A percentile compares a stretch with the other conserved stretches of the same genome.
Conservation (phyloP, 2,797 vertebrate genomes). For the Chromis chromis region DNA sequence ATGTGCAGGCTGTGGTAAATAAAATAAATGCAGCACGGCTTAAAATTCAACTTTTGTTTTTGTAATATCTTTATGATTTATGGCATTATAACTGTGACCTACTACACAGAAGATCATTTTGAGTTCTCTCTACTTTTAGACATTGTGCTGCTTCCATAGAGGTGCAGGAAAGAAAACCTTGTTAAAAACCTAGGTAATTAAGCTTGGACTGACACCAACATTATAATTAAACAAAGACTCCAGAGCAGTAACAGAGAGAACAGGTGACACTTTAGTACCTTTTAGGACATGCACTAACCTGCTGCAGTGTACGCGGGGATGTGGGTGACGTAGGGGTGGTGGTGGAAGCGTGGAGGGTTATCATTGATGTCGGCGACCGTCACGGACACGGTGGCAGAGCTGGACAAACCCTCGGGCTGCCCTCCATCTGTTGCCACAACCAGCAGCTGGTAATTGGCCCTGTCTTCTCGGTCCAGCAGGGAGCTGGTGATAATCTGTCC, state of each 20-base stretch:
- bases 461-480: conserved; percentile 90
- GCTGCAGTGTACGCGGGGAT: conserved; percentile 90
- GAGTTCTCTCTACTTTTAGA: too few species aligned
- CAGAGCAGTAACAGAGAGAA: not conserved
- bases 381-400: conserved; percentile 92
- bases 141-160: too few species aligned
- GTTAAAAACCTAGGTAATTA: not conserved
- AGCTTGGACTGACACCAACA: not conserved
- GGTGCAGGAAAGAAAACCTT: too few species aligned
- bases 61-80: too few species aligned
- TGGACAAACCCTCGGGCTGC: conserved; percentile 88
- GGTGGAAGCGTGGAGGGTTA: conserved; percentile 96
- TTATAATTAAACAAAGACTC: not conserved
- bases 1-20: too few species aligned
- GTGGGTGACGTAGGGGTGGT: conserved; percentile 97
- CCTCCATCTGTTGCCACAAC: conserved; percentile 93
- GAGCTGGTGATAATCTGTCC: conserved; percentile 98
- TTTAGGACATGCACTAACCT: conserved; percentile 80
- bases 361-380: conserved; percentile 93
- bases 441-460: conserved; percentile 92
- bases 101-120: too few species aligned
- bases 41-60: too few species aligned
- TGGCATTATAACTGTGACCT: too few species aligned
- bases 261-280: not conserved
- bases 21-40: too few species aligned